Evolutionary conservation across 1,140 invertebrate genomes (phyloP).

Genomic region (Watersipora subatra): DNA sequence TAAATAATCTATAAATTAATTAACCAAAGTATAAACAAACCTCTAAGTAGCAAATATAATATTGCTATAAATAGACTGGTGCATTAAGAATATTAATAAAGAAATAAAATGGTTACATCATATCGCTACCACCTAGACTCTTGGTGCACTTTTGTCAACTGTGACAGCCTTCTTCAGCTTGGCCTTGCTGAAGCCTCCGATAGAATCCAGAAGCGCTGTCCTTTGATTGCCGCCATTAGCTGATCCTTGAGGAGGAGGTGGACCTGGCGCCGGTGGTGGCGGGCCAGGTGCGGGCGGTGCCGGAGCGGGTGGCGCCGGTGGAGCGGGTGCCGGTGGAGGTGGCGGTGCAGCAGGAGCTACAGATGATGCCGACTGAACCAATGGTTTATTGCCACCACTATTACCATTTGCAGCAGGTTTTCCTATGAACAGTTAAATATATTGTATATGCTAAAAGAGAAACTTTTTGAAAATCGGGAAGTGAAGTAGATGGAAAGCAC

Average conservation of each 20-base stretch:
- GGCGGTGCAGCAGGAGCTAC: not conserved
- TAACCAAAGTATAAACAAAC: too few relatives aligned
- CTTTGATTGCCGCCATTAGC: constrained; percentile 11
- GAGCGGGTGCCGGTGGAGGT: constrained; percentile 16
- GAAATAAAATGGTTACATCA: not conserved
- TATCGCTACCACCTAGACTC: constrained; percentile 18
- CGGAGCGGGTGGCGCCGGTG: constrained; percentile 2
- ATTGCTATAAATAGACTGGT: too few relatives aligned
- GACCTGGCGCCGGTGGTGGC: not conserved
- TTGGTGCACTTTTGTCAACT: constrained; percentile 30
- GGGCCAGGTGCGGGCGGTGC: not conserved
- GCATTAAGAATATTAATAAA: too few relatives aligned
- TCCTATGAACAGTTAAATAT: too few relatives aligned
- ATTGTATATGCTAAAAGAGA: too few relatives aligned
- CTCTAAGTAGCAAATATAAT: too few relatives aligned
- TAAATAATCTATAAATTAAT: too few relatives aligned
- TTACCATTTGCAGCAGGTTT: too few relatives aligned
- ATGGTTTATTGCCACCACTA: too few relatives aligned
- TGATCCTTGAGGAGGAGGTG: constrained; percentile 13
- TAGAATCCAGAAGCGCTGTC: constrained; percentile 29
- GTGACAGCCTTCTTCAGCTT: constrained; percentile 28
- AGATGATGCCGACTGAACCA: constrained; percentile 2
- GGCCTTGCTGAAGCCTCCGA: constrained; percentile 26
- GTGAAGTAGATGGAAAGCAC: too few relatives aligned
- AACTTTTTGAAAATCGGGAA: too few relatives aligned